A percentile compares a stretch with the other conserved stretches of the same genome.
These are phyloP conservation scores for Gorsachius magnificus DNA, from an alignment of 2,797 vertebrate genomes.

Conservation along the genomic window DNA sequence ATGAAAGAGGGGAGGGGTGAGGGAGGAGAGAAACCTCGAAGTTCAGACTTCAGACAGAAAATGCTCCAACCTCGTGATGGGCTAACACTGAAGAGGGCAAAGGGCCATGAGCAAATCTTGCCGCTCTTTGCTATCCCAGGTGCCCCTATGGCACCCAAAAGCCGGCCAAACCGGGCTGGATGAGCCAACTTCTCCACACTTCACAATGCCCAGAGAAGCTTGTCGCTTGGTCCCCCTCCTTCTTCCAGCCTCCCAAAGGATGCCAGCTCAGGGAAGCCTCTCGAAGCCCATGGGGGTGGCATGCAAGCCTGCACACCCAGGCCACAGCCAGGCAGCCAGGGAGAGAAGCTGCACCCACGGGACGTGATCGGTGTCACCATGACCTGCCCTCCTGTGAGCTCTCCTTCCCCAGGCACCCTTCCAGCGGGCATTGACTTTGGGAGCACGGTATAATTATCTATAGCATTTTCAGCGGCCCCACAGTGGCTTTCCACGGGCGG, in stretches of 20 bases:
- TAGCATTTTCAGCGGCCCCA: slow-evolving; percentile 38
- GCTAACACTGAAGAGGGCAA: not conserved
- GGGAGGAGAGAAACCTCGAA: not conserved
- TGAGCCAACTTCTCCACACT: not conserved
- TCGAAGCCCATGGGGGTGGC: not conserved
- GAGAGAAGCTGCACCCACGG: not conserved
- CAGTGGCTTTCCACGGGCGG: slow-evolving; percentile 47
- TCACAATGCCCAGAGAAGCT: not conserved
- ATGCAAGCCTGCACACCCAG: not conserved
- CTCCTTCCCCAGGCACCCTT: slow-evolving; percentile 10
- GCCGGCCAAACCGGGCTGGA: not conserved
- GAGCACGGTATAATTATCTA: slow-evolving; percentile 36
- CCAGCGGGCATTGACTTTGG: slow-evolving; percentile 30
- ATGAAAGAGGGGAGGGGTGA: not conserved
- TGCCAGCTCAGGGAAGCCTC: not conserved
- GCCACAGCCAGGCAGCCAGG: not conserved
- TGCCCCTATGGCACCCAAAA: not conserved
- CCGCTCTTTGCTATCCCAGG: not conserved
- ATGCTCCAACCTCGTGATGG: accelerated
- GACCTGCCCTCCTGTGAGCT: slow-evolving; percentile 37
- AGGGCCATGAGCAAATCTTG: not conserved
- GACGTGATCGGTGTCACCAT: slow-evolving; percentile 9
- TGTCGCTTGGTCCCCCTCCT: not conserved
- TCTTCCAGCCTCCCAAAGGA: not conserved
- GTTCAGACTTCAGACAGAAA: not conserved